phyloP scores from a whole-genome alignment of 2,888 invertebrate genomes.

The Phyllotreta striolata region DNA sequence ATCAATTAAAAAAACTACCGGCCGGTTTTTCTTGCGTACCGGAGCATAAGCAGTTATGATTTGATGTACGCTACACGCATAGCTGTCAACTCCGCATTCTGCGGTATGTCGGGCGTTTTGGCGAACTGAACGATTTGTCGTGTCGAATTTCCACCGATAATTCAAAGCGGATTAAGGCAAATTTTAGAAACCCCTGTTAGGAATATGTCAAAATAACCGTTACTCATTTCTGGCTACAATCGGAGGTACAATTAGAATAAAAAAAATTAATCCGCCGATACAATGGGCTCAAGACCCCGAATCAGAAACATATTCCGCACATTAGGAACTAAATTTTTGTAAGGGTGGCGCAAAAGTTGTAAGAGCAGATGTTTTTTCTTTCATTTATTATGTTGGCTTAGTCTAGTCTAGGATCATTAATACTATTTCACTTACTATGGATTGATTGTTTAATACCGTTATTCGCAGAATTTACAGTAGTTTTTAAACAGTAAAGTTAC shows the following conservation, averaged over 20 bases:
- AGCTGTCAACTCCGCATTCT: slow-evolving; percentile 52
- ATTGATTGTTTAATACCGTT: too few relatives aligned
- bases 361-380: slow-evolving; percentile 11
- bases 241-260: slow-evolving; percentile 54
- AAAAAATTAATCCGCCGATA: slow-evolving; percentile 56
- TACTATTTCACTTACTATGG: neutral
- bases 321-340: slow-evolving; percentile 51
- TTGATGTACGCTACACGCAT: slow-evolving; percentile 51
- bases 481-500: too few relatives aligned
- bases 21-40: slow-evolving; percentile 52
- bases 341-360: slow-evolving; percentile 4
- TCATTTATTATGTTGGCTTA: slow-evolving; percentile 2
- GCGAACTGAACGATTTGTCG: slow-evolving; percentile 5
- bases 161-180: slow-evolving; percentile 22
- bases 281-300: slow-evolving; percentile 52
- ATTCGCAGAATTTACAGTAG: too few relatives aligned
- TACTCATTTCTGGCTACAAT: slow-evolving; percentile 53
- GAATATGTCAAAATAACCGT: slow-evolving; percentile 54
- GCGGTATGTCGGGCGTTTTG: slow-evolving; percentile 44
- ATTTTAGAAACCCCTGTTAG: slow-evolving; percentile 16
- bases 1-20: slow-evolving; percentile 58
- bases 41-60: slow-evolving; percentile 53
- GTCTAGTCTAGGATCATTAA: slow-evolving; percentile 2
- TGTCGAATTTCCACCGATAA: neutral
- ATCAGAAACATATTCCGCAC: slow-evolving; percentile 56